Base-by-base conservation (phyloP, 2,113 vertebrate species). In the Oreochromis spilurus region DNA sequence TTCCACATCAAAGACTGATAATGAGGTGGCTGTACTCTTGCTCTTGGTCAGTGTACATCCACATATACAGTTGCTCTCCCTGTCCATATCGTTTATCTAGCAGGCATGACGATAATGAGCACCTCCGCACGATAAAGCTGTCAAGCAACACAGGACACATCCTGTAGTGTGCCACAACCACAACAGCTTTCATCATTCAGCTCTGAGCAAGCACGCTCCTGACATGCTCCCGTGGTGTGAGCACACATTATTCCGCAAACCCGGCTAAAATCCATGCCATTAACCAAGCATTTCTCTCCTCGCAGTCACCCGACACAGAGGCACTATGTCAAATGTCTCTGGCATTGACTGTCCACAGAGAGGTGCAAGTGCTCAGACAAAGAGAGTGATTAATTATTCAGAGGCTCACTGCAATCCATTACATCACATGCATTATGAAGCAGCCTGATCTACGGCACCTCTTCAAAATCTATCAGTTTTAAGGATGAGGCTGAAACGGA, bases 351-450 rank as follows among this genome's bases (percentile, higher is more conserved):
- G 90, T 95, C 94, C 88, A 88, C 60, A 7, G 38, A 92, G 80
- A 92, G 90, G 93, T 93, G 89, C 89, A 94, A 91, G 91, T 92
- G 81, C 93, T 93, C 92, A 95, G 93, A 96, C 95, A 96, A 96
- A 95, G 93, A 95, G 93, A 87, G 83, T 83, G 91, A 94, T 97
- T 94, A 96, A 96, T 96, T 96, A 97, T 96, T 96, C 88, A 97
- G 34, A 87, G 84, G 72, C 91, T 94, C 92, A 84, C 91, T 94
- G 93, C 92, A 94, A 95, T 95, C 96, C 96, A 97, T 96, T 96
- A 96, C 94, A 96, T 90, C 88, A 87, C 96, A 97, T 96, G 94
- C 94, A 97, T 97, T 96, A 96, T 96, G 92, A 92, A 97, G 91
- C 81, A 96, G 94, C 57, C 80, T 81, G 87, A 94, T 93, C 88